Evolutionary conservation across 2,888 invertebrate genomes (phyloP), one percentile per base, ranked within the genome.

Genomic region (Amphiduros pacificus): DNA sequence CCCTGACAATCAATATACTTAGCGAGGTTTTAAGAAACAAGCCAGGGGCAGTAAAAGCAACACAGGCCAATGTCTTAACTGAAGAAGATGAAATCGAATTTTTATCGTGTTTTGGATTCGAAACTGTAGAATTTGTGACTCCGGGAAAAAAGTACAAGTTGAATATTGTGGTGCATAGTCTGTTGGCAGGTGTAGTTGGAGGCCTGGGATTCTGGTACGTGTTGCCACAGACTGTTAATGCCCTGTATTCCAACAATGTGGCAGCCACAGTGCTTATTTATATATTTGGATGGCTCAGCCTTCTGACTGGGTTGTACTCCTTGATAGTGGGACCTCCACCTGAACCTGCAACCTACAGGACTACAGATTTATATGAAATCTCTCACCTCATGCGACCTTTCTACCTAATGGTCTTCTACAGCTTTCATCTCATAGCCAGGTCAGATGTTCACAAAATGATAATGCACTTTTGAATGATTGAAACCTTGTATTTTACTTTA

Each of bases 301-400:
- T 79, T 24, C 69, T 75, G 61, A 70, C 79, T 26, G 73, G 77
- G 14, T 78, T 76, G 70, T 79, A 78, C 66, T 76, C 79, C 11
- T 67, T 80, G 61, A 75, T 75, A 3, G 72, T 76, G 4, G 68
- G 66, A 5, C 71, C 77, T 4, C 79, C 79, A n/a, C 78, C 79
- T 26, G 80, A 80, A 64, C 73, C 75, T 11, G 77, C 79, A 20
- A 73, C 77, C 3, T 80, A 71, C 63, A 72, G 74, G 52, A 74
- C 80, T 1, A 71, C 74, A 66, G 79, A 79, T 61, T 68, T 69
- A 26, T 72, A 73, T 61, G 78, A 79, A 65, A 57, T 78, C 48
- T 67, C 72, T 52, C 72, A 77, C 27, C 64, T 79, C 20, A 75
- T 71, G 63, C 64, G 80, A 55, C 74, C 76, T 3, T 74, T 79